These are phyloP conservation scores for Boleophthalmus pectinirostris DNA, from an alignment of 2,113 vertebrate species.

Conservation along the genomic window DNA sequence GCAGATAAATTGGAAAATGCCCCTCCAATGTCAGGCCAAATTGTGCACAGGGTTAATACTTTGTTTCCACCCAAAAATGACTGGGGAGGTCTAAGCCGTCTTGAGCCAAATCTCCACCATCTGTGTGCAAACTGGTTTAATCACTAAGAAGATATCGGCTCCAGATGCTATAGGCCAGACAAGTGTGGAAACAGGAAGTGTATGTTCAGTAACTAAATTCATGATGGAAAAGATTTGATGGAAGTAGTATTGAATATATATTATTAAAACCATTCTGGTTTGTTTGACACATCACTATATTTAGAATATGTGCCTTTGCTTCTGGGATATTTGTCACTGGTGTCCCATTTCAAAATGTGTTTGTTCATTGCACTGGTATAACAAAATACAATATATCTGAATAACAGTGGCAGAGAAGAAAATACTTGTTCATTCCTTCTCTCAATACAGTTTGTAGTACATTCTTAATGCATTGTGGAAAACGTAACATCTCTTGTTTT, in stretches of 20 bases:
- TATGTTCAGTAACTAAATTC: not conserved
- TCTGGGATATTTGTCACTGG: not conserved
- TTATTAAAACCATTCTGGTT: not conserved
- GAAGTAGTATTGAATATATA: not conserved
- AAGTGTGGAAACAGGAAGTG: not conserved
- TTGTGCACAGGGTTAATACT: not conserved
- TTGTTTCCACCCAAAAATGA: slow-evolving; percentile 6
- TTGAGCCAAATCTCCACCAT: slow-evolving; percentile 11
- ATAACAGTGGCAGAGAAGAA: too few relatives aligned
- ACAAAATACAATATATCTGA: not conserved
- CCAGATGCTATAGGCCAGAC: not conserved
- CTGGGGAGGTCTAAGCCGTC: slow-evolving; percentile 2
- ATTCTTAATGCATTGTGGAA: not conserved
- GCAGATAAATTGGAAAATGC: not conserved
- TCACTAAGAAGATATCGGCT: not conserved
- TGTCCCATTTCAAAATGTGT: not conserved
- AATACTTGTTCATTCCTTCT: not conserved
- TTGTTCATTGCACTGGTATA: not conserved
- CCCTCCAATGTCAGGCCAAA: slow-evolving; percentile 5
- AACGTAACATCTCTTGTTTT: not conserved
- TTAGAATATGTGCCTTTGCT: too few relatives aligned
- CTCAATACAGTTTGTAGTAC: too few relatives aligned
- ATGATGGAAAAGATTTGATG: not conserved
- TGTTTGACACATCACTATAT: too few relatives aligned
- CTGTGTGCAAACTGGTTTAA: slow-evolving; percentile 5